A percentile compares a stretch with the other conserved stretches of the same genome.
Conservation (phyloP, 2,113 vertebrate species). For the Pan troglodytes region NHGRI_mPanTro3-v2.1_pri NC_072411.2:85248501-85249000, state of each 20-base stretch:
- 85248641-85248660: background rate
- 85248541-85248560: conserved; percentile 13
- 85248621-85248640: background rate
- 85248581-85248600: background rate
- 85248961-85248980: background rate
- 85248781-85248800: background rate
- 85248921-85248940: background rate
- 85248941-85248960: background rate
- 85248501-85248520: background rate
- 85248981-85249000: background rate
- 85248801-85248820: background rate
- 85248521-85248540: background rate
- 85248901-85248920: background rate
- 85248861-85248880: background rate
- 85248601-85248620: background rate
- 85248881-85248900: background rate
- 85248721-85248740: background rate
- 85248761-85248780: background rate
- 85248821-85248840: background rate
- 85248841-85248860: background rate
- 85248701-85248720: background rate
- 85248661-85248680: conserved; percentile 12
- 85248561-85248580: background rate
- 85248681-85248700: conserved; percentile 16
- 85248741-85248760: background rate